Base-by-base conservation (phyloP, 2,888 invertebrate genomes). In the Ophion costatus region DNA sequence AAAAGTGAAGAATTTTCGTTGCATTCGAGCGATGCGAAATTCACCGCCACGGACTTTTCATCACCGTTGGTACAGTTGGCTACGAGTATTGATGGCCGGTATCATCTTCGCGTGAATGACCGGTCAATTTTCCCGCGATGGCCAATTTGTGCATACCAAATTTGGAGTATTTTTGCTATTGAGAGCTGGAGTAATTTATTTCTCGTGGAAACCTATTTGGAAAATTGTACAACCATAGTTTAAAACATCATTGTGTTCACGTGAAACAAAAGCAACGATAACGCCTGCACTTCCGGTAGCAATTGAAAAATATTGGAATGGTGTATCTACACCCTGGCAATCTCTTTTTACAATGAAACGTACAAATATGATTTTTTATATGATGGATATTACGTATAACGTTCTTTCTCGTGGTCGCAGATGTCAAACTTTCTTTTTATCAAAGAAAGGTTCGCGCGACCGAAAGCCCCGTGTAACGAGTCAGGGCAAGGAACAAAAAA, bases 281-380 rank as follows among this genome's bases (percentile, higher is more conserved):
- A 29, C 29, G 29, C 17, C 11, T 51, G 20, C 14, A 45, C n/a
- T 33, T 75, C 20, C 64, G 20, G n/a, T 64, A 75, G 45, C 20
- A 29, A 64, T n/a, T 9, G 1, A 20, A 42, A 64, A 51, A 14
- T 38, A 80, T 56, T 51, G 45, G 42, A 57, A 67, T 20, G 7
- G 24, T n/a, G n/a, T n/a, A 61, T 42, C 57, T 20, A 42, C 51
- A 10, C 61, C 22, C 67, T 56, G 73, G 66, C 76, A 57, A 51
- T 33, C 51, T 17, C 51, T 61, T 66, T 80, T 76, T 75, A 59
- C 67, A 64, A 57, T 33, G 57, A 38, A 80, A 67, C 66, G 61
- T 38, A 17, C 22, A 78, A 81, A 57, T 29, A 33, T 17, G 61
- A 84, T 24, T 66, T 84, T 82, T 79, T 82, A 71, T 81, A 82